Evolutionary conservation across 2,888 invertebrate species (phyloP).

Genomic region (Chorisops tibialis): DNA sequence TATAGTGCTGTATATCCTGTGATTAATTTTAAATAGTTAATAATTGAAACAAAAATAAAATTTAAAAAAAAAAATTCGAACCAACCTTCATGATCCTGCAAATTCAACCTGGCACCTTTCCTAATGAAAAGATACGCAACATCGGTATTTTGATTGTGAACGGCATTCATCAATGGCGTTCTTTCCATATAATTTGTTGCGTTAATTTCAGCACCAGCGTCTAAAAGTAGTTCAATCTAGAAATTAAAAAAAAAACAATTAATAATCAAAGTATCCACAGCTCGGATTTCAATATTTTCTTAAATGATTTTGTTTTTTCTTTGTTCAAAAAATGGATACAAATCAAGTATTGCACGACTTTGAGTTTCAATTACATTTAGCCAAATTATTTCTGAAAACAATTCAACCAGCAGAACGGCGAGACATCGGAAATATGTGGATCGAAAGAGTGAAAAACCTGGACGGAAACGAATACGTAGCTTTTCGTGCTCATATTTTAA

Average conservation of each 20-base stretch:
- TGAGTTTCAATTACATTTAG: neutral
- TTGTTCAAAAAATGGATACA: neutral
- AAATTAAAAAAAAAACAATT: conserved; percentile 24
- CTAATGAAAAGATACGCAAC: conserved; percentile 57
- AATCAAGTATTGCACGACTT: neutral
- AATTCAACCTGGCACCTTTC: conserved; percentile 62
- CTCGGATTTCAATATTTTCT: neutral
- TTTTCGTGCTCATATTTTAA: neutral
- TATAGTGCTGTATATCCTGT: conserved; percentile 45
- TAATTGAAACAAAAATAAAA: neutral
- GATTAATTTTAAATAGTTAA: neutral
- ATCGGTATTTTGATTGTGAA: conserved; percentile 44
- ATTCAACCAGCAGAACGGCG: neutral
- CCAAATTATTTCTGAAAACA: conserved; percentile 2
- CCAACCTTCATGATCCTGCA: conserved; percentile 65
- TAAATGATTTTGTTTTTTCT: neutral
- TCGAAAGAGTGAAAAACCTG: neutral
- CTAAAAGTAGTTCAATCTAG: conserved; percentile 56
- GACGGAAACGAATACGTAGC: neutral
- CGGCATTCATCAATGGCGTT: conserved; percentile 54
- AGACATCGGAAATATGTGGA: conserved; percentile 9
- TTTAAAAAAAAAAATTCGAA: neutral
- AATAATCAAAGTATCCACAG: neutral
- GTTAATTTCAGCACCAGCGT: conserved; percentile 58
- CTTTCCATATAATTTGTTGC: conserved; percentile 60